phyloP scores from a whole-genome alignment of 2,888 invertebrate genomes.

The Tillus elongatus region DNA sequence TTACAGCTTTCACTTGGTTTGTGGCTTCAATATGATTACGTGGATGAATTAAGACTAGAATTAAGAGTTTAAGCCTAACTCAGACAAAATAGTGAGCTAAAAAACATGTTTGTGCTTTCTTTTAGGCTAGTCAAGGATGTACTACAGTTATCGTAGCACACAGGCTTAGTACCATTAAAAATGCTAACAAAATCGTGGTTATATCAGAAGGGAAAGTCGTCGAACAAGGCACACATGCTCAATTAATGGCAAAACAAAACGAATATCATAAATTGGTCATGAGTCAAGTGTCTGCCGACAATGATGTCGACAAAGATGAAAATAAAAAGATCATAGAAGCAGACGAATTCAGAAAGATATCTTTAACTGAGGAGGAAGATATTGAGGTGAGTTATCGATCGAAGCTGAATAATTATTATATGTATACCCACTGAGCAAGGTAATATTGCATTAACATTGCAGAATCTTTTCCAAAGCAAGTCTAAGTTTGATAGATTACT shows the following conservation, averaged over 20 bases:
- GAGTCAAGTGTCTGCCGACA: conserved; percentile 45
- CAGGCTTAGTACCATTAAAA: conserved; percentile 62
- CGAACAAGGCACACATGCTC: conserved; percentile 61
- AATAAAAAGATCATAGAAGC: conserved; percentile 7
- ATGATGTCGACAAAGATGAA: conserved; percentile 8
- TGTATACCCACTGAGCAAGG: too few species aligned
- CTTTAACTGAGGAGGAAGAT: conserved; percentile 9
- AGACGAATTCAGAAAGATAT: conserved; percentile 9
- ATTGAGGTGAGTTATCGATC: conserved; percentile 29
- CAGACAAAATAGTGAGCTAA: too few species aligned
- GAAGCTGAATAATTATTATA: conserved; percentile 7
- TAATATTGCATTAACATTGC: too few species aligned
- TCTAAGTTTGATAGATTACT: too few species aligned
- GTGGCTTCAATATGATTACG: too few species aligned
- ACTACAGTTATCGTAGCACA: conserved; percentile 76
- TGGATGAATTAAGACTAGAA: too few species aligned
- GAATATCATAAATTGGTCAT: conserved; percentile 64
- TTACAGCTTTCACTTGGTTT: too few species aligned
- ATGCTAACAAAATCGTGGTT: conserved; percentile 65
- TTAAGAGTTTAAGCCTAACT: too few species aligned
- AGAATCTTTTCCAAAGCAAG: too few species aligned
- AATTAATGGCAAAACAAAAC: conserved; percentile 54
- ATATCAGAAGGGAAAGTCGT: conserved; percentile 58
- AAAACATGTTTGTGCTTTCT: too few species aligned
- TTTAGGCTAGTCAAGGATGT: conserved; percentile 59